Conservation (phyloP, 92 coral and sea anemone genomes). For the Palythoa caribaeorum region DNA sequence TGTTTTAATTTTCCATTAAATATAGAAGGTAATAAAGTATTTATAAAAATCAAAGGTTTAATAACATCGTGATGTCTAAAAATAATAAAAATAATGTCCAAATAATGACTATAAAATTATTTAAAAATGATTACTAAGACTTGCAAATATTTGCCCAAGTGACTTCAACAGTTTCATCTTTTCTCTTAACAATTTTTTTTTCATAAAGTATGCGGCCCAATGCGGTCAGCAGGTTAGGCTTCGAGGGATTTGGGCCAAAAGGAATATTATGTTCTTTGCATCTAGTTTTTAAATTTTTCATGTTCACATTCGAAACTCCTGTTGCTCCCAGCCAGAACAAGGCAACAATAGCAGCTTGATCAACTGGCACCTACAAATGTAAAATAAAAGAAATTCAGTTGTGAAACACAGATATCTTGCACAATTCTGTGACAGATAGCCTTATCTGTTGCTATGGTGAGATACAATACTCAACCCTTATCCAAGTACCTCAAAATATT, state of each 20-base stretch:
- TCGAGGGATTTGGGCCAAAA: neutral
- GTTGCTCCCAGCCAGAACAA: conserved; percentile 17
- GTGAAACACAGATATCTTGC: neutral
- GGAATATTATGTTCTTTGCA: conserved; percentile 14
- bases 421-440: conserved; percentile 17
- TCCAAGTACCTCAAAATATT: conserved; percentile 14
- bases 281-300: conserved; percentile 9
- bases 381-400: conserved; percentile 31
- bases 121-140: conserved; percentile 9
- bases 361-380: conserved; percentile 26
- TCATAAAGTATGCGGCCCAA: conserved; percentile 15
- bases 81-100: too few species aligned
- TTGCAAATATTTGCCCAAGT: conserved; percentile 30
- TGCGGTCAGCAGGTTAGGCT: conserved; percentile 15
- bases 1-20: too few species aligned
- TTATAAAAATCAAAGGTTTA: too few species aligned
- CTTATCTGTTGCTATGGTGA: conserved; percentile 19
- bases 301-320: neutral
- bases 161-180: conserved; percentile 23
- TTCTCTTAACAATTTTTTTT: conserved; percentile 30
- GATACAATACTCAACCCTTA: conserved; percentile 26
- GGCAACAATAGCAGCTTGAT: conserved; percentile 13
- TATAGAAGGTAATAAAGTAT: too few species aligned
- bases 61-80: too few species aligned
- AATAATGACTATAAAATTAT: too few species aligned